Evolutionary conservation across 2,797 vertebrate genomes (phyloP).

Genomic region (Toxotes lorentzi): DNA sequence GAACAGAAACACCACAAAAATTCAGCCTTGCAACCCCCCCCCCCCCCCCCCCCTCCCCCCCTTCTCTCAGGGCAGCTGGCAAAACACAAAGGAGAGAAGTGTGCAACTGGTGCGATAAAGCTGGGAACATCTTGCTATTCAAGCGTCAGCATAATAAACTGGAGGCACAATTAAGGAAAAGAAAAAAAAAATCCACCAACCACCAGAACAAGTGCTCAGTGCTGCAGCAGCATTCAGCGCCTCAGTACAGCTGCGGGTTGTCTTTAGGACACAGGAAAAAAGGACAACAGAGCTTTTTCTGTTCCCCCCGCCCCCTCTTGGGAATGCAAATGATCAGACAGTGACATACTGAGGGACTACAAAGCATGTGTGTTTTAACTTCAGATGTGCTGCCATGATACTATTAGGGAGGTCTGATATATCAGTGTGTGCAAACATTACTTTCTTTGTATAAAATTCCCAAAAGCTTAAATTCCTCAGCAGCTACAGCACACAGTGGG

Average conservation of each 20-base stretch:
- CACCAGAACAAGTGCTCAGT: conserved; percentile 68
- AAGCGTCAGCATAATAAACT: conserved; percentile 83
- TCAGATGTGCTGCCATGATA: conserved; percentile 66
- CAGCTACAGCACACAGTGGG: conserved; percentile 55
- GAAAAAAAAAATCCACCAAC: conserved; percentile 46
- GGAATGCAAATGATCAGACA: conserved; percentile 80
- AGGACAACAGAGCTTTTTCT: conserved; percentile 72
- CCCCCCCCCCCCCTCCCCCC: conserved; percentile 37
- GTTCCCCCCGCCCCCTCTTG: conserved; percentile 18
- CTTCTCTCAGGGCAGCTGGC: conserved; percentile 82
- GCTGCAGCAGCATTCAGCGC: conserved; percentile 55
- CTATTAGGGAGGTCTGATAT: conserved; percentile 48
- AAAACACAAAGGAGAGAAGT: conserved; percentile 87
- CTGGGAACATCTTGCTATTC: conserved; percentile 84
- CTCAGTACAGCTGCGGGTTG: conserved; percentile 73
- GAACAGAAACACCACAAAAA: conserved; percentile 54
- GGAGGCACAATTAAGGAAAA: conserved; percentile 71
- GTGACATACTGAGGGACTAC: conserved; percentile 54
- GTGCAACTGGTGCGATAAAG: conserved; percentile 88
- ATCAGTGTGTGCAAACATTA: conserved; percentile 64
- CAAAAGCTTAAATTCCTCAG: conserved; percentile 48
- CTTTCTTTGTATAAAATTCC: conserved; percentile 65
- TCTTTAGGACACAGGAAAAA: conserved; percentile 63
- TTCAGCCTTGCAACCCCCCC: conserved; percentile 27
- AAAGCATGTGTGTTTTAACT: conserved; percentile 72